These are phyloP conservation scores for Apogon hyalosoma DNA, from an alignment of 2,797 vertebrate genomes.

Conservation along the genomic window DNA sequence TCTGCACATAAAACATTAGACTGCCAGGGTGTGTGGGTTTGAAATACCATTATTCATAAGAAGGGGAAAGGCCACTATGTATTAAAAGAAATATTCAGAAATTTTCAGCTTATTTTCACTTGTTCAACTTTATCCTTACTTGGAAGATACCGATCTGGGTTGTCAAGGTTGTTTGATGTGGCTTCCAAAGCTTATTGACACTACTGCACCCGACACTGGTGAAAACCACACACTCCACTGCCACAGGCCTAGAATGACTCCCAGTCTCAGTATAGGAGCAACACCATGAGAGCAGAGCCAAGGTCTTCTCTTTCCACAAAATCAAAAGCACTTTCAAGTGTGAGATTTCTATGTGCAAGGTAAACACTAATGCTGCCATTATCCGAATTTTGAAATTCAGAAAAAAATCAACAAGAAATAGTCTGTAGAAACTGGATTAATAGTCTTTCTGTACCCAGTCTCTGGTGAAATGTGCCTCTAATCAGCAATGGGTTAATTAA, in stretches of 20 bases:
- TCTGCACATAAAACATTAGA: conserved; percentile 20
- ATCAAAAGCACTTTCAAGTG: conserved; percentile 14
- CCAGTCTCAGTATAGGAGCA: conserved; percentile 10
- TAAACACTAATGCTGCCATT: conserved; percentile 27
- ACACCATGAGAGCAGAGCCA: conserved; percentile 10
- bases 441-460: conserved; percentile 33
- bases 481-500: conserved; percentile 76
- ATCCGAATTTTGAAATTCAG: conserved; percentile 22
- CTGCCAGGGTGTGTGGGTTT: conserved; percentile 1
- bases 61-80: conserved; percentile 4
- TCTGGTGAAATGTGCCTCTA: conserved; percentile 59
- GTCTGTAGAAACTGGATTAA: conserved; percentile 28
- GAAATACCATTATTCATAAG: conserved; percentile 30
- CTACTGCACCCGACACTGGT: conserved; percentile 25
- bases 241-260: conserved; percentile 21
- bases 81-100: conserved; percentile 21
- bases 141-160: conserved; percentile 53
- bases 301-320: conserved; percentile 10
- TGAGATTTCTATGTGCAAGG: conserved; percentile 12
- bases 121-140: conserved; percentile 48
- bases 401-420: conserved; percentile 45
- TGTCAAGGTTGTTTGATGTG: conserved; percentile 50
- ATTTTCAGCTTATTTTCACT: conserved; percentile 28
- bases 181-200: conserved; percentile 50
- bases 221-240: conserved; percentile 43